Evolutionary conservation across 2,797 vertebrate species (phyloP).

Genomic region (Pseudopleuronectes americanus): DNA sequence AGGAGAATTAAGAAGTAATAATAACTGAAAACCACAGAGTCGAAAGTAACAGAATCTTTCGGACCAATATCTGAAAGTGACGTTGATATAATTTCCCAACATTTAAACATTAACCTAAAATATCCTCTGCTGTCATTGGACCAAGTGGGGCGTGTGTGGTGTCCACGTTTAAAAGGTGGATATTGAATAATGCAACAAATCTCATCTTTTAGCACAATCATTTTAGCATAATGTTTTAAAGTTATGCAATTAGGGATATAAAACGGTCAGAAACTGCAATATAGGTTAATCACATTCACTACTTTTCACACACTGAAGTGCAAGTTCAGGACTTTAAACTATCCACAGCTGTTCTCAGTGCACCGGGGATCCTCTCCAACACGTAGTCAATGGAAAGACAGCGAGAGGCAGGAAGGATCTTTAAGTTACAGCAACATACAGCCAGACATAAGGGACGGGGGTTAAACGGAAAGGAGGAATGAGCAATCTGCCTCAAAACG

Average conservation of each 20-base stretch:
- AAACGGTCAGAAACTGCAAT: constrained; percentile 33
- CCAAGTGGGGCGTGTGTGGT: constrained; percentile 18
- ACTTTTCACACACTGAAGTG: constrained; percentile 5
- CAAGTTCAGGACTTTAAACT: constrained; percentile 2
- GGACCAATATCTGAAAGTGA: not conserved
- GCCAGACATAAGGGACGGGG: not conserved
- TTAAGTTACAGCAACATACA: constrained; percentile 4
- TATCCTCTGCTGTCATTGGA: not conserved
- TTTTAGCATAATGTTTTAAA: constrained; percentile 30
- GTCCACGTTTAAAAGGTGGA: constrained; percentile 21
- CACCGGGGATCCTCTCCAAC: constrained; percentile 24
- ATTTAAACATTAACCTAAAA: constrained; percentile 6
- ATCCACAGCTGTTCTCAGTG: constrained; percentile 16
- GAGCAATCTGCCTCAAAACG: constrained; percentile 28
- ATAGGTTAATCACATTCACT: constrained; percentile 7
- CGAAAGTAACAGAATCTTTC: not conserved
- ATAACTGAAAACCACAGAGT: not conserved
- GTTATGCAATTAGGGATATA: constrained; percentile 30
- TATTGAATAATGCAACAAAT: constrained; percentile 19
- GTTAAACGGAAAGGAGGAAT: constrained; percentile 23
- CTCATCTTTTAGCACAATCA: constrained; percentile 24
- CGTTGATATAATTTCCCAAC: not conserved
- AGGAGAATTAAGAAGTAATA: not conserved
- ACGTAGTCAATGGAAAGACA: constrained; percentile 2
- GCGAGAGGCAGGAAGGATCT: constrained; percentile 14